Conservation (phyloP, 92 coral and sea anemone species). For the Parazoanthus swiftii region DNA sequence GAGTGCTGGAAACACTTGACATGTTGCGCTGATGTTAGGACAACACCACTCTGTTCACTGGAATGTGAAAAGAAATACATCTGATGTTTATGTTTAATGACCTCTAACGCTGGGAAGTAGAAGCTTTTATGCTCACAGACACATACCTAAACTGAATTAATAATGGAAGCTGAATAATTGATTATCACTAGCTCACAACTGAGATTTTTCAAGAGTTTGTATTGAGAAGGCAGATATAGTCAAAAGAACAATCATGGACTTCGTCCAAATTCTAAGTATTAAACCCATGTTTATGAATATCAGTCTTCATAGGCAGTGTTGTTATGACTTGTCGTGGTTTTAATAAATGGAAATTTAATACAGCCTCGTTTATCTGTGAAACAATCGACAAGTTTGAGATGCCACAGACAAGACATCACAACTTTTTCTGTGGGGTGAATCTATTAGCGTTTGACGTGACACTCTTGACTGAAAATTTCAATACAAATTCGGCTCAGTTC, state of each 20-base stretch:
- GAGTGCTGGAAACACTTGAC: no score
- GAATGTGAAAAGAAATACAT: no score
- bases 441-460: no score
- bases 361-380: background rate
- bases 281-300: background rate
- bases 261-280: background rate
- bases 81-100: no score
- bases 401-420: slow-evolving; percentile 16
- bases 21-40: no score
- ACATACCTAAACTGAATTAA: background rate
- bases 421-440: background rate
- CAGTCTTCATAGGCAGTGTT: background rate
- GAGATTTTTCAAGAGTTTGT: background rate
- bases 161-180: background rate
- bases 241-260: background rate
- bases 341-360: slow-evolving; percentile 32
- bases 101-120: background rate
- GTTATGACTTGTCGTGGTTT: slow-evolving; percentile 10
- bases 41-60: no score
- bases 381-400: background rate
- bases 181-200: background rate
- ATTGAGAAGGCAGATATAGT: background rate
- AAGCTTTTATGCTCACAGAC: background rate
- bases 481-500: background rate
- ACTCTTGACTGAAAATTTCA: background rate